phyloP scores from a whole-genome alignment of 1,140 invertebrate species.

The Drosophila orosa region DNA sequence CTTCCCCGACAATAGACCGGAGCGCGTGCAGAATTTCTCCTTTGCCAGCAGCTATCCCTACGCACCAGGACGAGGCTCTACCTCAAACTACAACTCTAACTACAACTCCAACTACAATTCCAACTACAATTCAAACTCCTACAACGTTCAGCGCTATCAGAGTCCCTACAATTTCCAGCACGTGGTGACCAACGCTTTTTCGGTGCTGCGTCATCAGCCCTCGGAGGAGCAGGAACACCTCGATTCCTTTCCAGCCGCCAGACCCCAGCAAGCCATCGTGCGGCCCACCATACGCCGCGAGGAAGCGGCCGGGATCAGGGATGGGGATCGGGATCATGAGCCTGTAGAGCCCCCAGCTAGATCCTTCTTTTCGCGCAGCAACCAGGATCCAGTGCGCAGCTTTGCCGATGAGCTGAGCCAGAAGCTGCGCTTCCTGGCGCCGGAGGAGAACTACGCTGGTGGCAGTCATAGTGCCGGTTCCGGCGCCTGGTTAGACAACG shows the following conservation, averaged over 20 bases:
- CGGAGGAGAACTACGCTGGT: slow-evolving; percentile 68
- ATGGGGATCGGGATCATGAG: slow-evolving; percentile 16
- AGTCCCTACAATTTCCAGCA: slow-evolving; percentile 68
- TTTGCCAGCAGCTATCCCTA: slow-evolving; percentile 78
- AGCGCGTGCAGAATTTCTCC: slow-evolving; percentile 72
- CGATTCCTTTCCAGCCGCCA: slow-evolving; percentile 12
- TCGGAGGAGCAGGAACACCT: slow-evolving; percentile 45
- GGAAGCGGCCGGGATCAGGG: slow-evolving; percentile 33
- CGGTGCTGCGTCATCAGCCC: slow-evolving; percentile 68
- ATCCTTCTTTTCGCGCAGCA: slow-evolving; percentile 69
- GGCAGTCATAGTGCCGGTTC: slow-evolving; percentile 40
- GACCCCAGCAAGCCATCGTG: slow-evolving; percentile 85
- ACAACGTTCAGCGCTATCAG: slow-evolving; percentile 65
- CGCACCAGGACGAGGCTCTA: slow-evolving; percentile 56
- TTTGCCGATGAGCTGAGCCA: slow-evolving; percentile 80
- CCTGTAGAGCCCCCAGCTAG: slow-evolving; percentile 35
- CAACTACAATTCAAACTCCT: slow-evolving; percentile 17
- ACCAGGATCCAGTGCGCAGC: slow-evolving; percentile 58
- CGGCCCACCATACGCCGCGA: slow-evolving; percentile 84
- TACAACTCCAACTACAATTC: slow-evolving; percentile 14
- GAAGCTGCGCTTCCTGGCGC: slow-evolving; percentile 71
- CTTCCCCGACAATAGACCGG: slow-evolving; percentile 68
- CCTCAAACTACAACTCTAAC: slow-evolving; percentile 18
- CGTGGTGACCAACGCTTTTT: slow-evolving; percentile 72
- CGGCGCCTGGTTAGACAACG: slow-evolving; percentile 51